Conservation (phyloP, 2,888 invertebrate species). For the Drosophila fungiperda region DNA sequence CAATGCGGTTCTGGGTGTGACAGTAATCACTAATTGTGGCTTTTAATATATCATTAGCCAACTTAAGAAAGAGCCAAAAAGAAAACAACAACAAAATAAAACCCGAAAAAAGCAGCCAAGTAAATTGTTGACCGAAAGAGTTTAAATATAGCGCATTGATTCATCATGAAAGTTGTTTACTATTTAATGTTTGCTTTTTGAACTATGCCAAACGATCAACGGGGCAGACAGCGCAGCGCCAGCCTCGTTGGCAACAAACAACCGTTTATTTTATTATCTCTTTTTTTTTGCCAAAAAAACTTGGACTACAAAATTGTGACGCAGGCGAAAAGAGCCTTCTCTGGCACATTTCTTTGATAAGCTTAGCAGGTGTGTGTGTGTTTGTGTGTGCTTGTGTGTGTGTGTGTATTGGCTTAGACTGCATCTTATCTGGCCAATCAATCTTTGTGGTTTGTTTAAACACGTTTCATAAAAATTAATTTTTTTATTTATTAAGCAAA, state of each 20-base stretch:
- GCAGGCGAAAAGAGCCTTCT: constrained; percentile 22
- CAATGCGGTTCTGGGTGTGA: constrained; percentile 69
- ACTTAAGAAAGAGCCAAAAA: constrained; percentile 25
- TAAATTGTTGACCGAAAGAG: neutral
- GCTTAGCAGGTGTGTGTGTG: constrained; percentile 10
- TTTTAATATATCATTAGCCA: constrained; percentile 63
- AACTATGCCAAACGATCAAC: constrained; percentile 25
- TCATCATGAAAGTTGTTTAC: constrained; percentile 25
- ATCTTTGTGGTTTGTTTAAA: constrained; percentile 79
- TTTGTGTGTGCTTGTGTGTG: constrained; percentile 3
- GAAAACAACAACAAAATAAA: neutral
- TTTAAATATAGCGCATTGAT: constrained; percentile 13
- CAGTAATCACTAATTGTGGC: constrained; percentile 68
- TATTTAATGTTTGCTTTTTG: constrained; percentile 17
- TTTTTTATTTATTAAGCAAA: constrained; percentile 77
- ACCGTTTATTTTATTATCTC: neutral
- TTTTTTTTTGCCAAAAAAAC: constrained; percentile 51
- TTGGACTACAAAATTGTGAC: constrained; percentile 62
- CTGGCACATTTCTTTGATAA: constrained; percentile 74
- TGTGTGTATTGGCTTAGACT: constrained; percentile 50
- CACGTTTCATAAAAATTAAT: constrained; percentile 81
- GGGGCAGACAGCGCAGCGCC: constrained; percentile 70
- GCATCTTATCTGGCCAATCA: constrained; percentile 77
- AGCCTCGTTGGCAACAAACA: constrained; percentile 64
- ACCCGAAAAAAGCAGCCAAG: neutral